A percentile compares a stretch with the other conserved stretches of the same genome.
These are phyloP conservation scores for Anoplophora glabripennis DNA, from an alignment of 1,140 invertebrate genomes.

Conservation along the genomic window DNA sequence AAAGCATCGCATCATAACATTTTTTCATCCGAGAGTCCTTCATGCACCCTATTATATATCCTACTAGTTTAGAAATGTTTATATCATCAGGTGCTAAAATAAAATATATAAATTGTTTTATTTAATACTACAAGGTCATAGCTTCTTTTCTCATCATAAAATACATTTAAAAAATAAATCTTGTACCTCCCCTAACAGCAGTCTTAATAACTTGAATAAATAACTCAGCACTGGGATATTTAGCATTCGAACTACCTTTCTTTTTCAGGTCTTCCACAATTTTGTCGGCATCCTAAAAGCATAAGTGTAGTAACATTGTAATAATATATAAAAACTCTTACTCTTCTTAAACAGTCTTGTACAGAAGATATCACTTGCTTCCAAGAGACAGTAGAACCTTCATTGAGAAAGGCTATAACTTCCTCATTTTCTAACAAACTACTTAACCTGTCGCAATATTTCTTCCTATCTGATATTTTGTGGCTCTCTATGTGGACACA, in stretches of 20 bases:
- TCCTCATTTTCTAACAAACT: slow-evolving; percentile 21
- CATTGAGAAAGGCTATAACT: slow-evolving; percentile 18
- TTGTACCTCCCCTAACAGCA: slow-evolving; percentile 19
- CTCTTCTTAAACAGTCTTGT: slow-evolving; percentile 30
- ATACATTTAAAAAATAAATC: background rate
- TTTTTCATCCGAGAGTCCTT: slow-evolving; percentile 25
- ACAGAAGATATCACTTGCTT: slow-evolving; percentile 17
- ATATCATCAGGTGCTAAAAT: slow-evolving; percentile 18
- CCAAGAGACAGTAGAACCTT: slow-evolving; percentile 23
- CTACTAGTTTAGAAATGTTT: slow-evolving; percentile 23
- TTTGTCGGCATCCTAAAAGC: slow-evolving; percentile 29
- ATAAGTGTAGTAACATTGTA: background rate
- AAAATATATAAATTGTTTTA: background rate
- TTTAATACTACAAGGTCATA: background rate
- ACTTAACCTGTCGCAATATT: slow-evolving; percentile 22
- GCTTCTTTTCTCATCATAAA: background rate
- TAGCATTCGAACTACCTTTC: slow-evolving; percentile 18
- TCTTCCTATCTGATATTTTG: slow-evolving; percentile 29
- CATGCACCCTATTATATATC: slow-evolving; percentile 30
- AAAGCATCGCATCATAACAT: slow-evolving; percentile 22
- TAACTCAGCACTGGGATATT: slow-evolving; percentile 10
- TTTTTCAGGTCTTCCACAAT: slow-evolving; percentile 22
- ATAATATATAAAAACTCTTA: slow-evolving; percentile 8
- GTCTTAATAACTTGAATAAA: slow-evolving; percentile 20
- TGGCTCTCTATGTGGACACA: slow-evolving; percentile 20